Conservation (phyloP, 2,113 vertebrate species). For the Cyprinodon tularosa region DNA sequence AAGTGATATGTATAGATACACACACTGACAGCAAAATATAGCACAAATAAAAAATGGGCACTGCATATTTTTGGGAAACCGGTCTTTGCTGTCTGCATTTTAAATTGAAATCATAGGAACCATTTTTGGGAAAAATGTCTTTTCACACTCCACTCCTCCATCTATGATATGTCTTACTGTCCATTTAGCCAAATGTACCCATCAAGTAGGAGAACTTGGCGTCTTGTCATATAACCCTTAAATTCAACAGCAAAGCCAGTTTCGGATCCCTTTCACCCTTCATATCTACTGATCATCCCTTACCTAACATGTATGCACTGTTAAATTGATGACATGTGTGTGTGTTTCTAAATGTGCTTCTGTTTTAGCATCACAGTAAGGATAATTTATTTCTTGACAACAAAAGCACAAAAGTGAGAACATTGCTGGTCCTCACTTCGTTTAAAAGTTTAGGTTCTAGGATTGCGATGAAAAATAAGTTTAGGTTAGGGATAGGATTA, state of each 20-base stretch:
- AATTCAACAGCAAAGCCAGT: slow-evolving; percentile 61
- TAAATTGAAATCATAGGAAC: too few relatives aligned
- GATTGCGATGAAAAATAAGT: too few relatives aligned
- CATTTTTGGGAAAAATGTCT: too few relatives aligned
- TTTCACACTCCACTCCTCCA: slow-evolving; percentile 2
- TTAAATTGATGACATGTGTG: slow-evolving; percentile 1
- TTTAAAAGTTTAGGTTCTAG: too few relatives aligned
- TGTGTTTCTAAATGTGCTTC: slow-evolving; percentile 1
- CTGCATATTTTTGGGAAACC: slow-evolving; percentile 48
- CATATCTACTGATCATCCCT: slow-evolving; percentile 64
- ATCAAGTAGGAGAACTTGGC: slow-evolving; percentile 59
- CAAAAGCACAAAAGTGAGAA: too few relatives aligned
- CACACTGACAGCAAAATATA: slow-evolving; percentile 40
- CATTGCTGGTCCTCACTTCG: too few relatives aligned
- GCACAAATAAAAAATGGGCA: slow-evolving; percentile 48
- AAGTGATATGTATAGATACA: slow-evolving; percentile 43
- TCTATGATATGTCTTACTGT: slow-evolving; percentile 33
- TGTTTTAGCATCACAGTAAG: too few relatives aligned
- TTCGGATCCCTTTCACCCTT: slow-evolving; percentile 65
- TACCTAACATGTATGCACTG: slow-evolving; percentile 33
- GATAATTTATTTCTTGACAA: too few relatives aligned
- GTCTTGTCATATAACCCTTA: slow-evolving; percentile 68
- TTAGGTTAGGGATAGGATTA: too few relatives aligned
- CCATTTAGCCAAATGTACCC: slow-evolving; percentile 51
- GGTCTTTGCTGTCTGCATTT: slow-evolving; percentile 3